These are phyloP conservation scores for Balanococcus diminutus DNA, from an alignment of 2,888 invertebrate species.

Conservation along the genomic window DNA sequence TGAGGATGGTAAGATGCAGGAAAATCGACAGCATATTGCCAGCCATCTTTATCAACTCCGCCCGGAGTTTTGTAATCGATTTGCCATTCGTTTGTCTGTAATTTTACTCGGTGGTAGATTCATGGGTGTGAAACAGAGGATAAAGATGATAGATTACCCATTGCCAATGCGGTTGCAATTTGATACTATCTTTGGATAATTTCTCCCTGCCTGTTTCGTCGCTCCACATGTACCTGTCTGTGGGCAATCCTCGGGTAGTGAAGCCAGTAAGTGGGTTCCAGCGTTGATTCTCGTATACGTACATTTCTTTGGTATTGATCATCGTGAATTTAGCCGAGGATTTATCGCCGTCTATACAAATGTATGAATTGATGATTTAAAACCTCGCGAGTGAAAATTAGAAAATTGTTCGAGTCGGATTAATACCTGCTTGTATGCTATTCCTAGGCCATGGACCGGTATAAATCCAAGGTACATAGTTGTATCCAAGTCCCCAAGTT, in stretches of 20 bases:
- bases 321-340: constrained; percentile 62
- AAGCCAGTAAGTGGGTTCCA: constrained; percentile 94
- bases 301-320: constrained; percentile 84
- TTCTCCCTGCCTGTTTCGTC: constrained; percentile 84
- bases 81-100: constrained; percentile 78
- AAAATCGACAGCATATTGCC: constrained; percentile 95
- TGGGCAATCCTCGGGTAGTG: constrained; percentile 82
- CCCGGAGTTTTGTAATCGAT: constrained; percentile 89
- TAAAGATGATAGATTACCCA: constrained; percentile 68
- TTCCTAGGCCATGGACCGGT: constrained; percentile 70
- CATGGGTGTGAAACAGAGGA: background rate
- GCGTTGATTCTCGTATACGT: constrained; percentile 91
- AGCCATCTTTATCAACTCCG: constrained; percentile 88
- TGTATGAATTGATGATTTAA: no score
- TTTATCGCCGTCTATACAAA: background rate
- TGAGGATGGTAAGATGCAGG: constrained; percentile 84
- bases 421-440: background rate
- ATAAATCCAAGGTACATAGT: constrained; percentile 87
- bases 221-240: constrained; percentile 90
- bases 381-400: background rate
- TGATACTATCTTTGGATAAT: constrained; percentile 83
- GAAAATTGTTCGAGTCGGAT: background rate
- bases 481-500: constrained; percentile 90
- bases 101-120: background rate
- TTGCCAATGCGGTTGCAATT: constrained; percentile 84